Base-by-base conservation (phyloP, 2,113 vertebrate genomes). In the Gymnogyps californianus region DNA sequence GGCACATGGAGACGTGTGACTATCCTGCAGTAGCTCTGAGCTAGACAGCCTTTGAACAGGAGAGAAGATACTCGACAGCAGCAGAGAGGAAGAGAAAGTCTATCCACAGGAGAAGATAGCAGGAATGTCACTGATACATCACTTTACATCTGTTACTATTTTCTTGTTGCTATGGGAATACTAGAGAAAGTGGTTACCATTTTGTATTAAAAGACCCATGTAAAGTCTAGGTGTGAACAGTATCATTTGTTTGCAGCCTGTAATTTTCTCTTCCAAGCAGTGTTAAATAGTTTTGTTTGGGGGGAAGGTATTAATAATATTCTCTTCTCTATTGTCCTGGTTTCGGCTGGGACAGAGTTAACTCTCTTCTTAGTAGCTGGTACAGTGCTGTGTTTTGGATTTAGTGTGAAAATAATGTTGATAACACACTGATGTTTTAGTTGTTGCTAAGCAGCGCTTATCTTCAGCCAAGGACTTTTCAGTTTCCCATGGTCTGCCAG, bases 121-220 rank as follows among this genome's bases (percentile, higher is more conserved):
- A 69, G 51, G 14, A 72, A 84, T 25, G 36, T 65, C 93, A 58
- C 75, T 21, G 36, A 59, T 62, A 31, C 49, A 96, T 78, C 61
- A 29, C 62, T 96, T 96, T 54, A 87, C 81, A 87, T 92, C 74
- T 55, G 67, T 77, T 97, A 72, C 89, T 90, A 38, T 89, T 95
- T 97, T 90, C 67, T 32, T 66, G 95, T 97, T 98, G 93, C 97
- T 96, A 96, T 94, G 90, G 97, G 87, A 96, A 98, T 96, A 58
- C n/a, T 74, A 90, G 12, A 36, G 28, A 89, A 95, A 92, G 58
- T 24, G 16, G 55, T 87, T 90, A 61, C 93, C 64, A 65, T 17
- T 92, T 58, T 55, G 91, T 93, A 95, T 88, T 96, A 87, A 96
- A 87, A 96, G 95, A 93, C 49, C 13, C 21, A 69, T 66, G 67